Evolutionary conservation across 2,888 invertebrate genomes (phyloP), one percentile per base, ranked within the genome.

Genomic region (Xylota segnis): DNA sequence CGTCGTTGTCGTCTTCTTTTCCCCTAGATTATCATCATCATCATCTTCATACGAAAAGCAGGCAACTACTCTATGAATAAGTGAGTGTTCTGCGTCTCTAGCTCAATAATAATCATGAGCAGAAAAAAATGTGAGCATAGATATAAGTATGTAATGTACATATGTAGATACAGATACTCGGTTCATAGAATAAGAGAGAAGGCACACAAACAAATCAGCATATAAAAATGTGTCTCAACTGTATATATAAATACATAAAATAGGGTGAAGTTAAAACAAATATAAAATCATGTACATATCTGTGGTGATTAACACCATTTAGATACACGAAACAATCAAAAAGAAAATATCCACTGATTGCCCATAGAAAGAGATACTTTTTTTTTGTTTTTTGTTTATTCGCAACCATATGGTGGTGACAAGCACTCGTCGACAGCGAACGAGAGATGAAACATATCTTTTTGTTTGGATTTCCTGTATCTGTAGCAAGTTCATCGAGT

Each of bases 41-140:
- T 66, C 56, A 37, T 59, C 47, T 37, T 61, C 40, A 14, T 43
- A 43, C 18, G 34, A 52, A 76, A 40, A 59, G 27, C 23, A 52
- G 27, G 37, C 61, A 61, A 27, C 47, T 52, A 63, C 72, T 9
- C 29, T 7, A 52, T 61, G 61, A 50, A 61, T 74, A 63, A 74
- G 43, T 52, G 61, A 74, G 52, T 54, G 63, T 54, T 52, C 74
- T 68, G 76, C 59, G 68, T 68, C 50, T 68, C 29, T 61, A 34
- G 59, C 68, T 70, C 68, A 52, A 77, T 70, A 77, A 70, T 54
- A 68, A 68, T 61, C 52, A 76, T 71, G 43, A 75, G 43, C 50
- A 61, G 40, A 68, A 56, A 40, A 45, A 47, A 66, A 56, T 23
- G 37, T 27, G 47, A 37, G 43, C 43, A 74, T 50, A 72, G 50